Evolutionary conservation across 2,797 vertebrate genomes (phyloP).

Genomic region (Ibycter americanus): DNA sequence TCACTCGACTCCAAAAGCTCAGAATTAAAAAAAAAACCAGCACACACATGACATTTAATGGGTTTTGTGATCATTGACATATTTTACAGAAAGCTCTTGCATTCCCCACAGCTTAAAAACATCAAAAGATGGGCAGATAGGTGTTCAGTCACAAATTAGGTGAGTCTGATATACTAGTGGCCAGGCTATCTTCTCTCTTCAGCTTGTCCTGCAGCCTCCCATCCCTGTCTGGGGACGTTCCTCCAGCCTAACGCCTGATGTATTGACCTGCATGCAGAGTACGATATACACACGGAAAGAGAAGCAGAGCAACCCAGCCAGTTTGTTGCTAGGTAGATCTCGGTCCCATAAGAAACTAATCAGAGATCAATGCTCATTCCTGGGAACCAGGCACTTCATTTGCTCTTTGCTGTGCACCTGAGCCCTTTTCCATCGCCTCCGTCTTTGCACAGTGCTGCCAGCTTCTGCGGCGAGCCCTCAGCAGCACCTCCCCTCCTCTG

Average conservation of each 20-base stretch:
- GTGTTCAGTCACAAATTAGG: fast-evolving
- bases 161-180: too few species aligned
- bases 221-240: not conserved
- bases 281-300: too few species aligned
- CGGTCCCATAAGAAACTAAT: not conserved
- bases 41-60: not conserved
- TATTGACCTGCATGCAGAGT: not conserved
- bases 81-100: not conserved
- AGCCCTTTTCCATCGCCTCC: not conserved
- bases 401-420: not conserved
- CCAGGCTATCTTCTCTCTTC: not conserved
- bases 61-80: not conserved
- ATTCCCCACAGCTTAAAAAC: not conserved
- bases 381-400: not conserved
- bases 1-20: not conserved
- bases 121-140: not conserved
- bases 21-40: too few species aligned
- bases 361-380: not conserved
- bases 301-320: fast-evolving
- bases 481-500: not conserved
- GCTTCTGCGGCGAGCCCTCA: not conserved
- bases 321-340: not conserved
- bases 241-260: not conserved
- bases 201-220: not conserved
- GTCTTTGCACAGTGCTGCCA: not conserved